A percentile compares a stretch with the other conserved stretches of the same genome.
Conservation (phyloP, 2,113 vertebrate species). For the mouse (Mus musculus) region DNA sequence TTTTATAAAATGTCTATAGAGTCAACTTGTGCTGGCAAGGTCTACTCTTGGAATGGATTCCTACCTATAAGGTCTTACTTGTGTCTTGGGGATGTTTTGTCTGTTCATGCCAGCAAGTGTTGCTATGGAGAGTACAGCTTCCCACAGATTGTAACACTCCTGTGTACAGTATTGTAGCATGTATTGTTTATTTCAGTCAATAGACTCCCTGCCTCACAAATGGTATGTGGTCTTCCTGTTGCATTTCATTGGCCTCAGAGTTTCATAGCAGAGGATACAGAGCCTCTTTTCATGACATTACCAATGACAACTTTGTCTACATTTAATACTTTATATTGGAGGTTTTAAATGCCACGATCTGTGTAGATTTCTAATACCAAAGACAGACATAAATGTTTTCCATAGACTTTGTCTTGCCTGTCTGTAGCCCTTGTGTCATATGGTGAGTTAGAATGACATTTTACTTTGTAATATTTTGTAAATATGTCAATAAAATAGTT, state of each 20-base stretch:
- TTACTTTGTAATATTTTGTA: slow-evolving; percentile 82
- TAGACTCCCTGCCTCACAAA: neutral
- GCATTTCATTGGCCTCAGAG: slow-evolving; percentile 61
- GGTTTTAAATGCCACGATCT: slow-evolving; percentile 60
- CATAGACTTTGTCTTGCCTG: slow-evolving; percentile 69
- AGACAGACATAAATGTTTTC: slow-evolving; percentile 74
- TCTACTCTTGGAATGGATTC: slow-evolving; percentile 16
- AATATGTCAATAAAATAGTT: slow-evolving; percentile 83
- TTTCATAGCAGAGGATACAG: slow-evolving; percentile 13
- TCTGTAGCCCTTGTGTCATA: slow-evolving; percentile 61
- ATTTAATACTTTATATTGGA: slow-evolving; percentile 67
- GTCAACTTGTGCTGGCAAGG: neutral
- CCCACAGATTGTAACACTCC: neutral
- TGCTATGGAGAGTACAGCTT: neutral
- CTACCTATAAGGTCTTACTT: slow-evolving; percentile 60
- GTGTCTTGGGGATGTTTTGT: slow-evolving; percentile 27
- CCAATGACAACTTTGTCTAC: slow-evolving; percentile 52
- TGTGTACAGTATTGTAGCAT: neutral
- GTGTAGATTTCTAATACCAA: slow-evolving; percentile 81
- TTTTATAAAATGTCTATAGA: slow-evolving; percentile 73
- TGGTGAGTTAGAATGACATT: slow-evolving; percentile 58
- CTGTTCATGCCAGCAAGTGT: slow-evolving; percentile 41
- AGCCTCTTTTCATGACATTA: slow-evolving; percentile 26
- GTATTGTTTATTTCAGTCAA: slow-evolving; percentile 13
- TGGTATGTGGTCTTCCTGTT: slow-evolving; percentile 55